Evolutionary conservation across 2,888 invertebrate species (phyloP).

Genomic region (Scaeva pyrastri): DNA sequence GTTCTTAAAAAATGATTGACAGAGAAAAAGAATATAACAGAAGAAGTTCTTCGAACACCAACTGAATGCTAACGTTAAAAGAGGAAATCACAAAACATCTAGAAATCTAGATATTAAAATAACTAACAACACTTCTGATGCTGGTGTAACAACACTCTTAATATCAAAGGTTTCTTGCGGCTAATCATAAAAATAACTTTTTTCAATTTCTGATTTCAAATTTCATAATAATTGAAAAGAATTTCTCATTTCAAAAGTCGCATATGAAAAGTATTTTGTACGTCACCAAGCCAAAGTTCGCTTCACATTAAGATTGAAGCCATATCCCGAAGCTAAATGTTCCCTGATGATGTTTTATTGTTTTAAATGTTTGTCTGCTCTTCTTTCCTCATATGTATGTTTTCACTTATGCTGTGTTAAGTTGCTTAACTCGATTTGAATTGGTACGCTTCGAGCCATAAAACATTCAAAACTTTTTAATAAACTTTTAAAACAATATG

Average conservation of each 20-base stretch:
- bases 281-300: not conserved
- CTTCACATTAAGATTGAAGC: constrained; percentile 1
- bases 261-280: not conserved
- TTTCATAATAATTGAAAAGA: not conserved
- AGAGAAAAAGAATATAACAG: too few relatives aligned
- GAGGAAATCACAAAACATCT: too few relatives aligned
- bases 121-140: too few relatives aligned
- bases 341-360: not conserved
- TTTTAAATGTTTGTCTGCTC: not conserved
- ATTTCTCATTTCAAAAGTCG: not conserved
- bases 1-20: too few relatives aligned
- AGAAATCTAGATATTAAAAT: too few relatives aligned
- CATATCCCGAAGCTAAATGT: not conserved
- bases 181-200: not conserved
- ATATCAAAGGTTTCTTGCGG: not conserved
- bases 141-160: too few relatives aligned
- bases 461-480: constrained; percentile 12
- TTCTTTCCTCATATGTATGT: too few relatives aligned
- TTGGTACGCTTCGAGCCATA: not conserved
- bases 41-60: too few relatives aligned
- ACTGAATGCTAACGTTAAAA: too few relatives aligned
- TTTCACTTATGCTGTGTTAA: not conserved
- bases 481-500: constrained; percentile 13
- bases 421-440: not conserved
- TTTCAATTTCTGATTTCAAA: not conserved